Evolutionary conservation across 2,113 vertebrate genomes (phyloP).

Genomic region (Illadopsis cleaveri): DNA sequence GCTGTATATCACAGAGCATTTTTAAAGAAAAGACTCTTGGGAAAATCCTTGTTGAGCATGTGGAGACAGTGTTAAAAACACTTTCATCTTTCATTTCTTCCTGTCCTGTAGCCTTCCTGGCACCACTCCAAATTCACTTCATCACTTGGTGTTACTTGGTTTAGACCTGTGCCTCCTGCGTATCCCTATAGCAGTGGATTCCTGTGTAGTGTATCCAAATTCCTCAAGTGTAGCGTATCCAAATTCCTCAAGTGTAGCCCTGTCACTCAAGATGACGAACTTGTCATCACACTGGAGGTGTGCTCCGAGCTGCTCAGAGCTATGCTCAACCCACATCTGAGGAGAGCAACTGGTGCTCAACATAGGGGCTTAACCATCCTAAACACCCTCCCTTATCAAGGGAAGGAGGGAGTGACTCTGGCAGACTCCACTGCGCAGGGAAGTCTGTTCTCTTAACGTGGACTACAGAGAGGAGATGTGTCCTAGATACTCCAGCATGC

Average conservation of each 20-base stretch:
- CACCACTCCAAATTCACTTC: neutral
- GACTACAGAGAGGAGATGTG: neutral
- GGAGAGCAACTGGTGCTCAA: neutral
- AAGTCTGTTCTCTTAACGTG: neutral
- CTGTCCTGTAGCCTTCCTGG: neutral
- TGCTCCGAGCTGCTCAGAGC: rapidly evolving
- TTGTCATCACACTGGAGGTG: neutral
- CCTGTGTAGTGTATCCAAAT: neutral
- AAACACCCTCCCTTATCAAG: neutral
- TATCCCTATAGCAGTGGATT: neutral
- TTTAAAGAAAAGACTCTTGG: neutral
- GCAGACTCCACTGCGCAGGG: neutral
- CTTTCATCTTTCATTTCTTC: conserved; percentile 44
- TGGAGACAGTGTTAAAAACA: neutral
- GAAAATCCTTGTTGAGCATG: conserved; percentile 17
- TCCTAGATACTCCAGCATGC: neutral
- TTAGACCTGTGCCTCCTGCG: neutral
- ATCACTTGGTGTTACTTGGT: neutral
- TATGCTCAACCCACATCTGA: neutral
- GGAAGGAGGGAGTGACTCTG: neutral
- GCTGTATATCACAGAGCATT: neutral
- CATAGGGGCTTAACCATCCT: rapidly evolving
- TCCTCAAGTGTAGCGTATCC: neutral
- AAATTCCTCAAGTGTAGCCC: neutral
- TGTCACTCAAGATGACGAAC: neutral